Conservation (phyloP, 1,140 invertebrate genomes). For the Pseudomyrmex gracilis region DNA sequence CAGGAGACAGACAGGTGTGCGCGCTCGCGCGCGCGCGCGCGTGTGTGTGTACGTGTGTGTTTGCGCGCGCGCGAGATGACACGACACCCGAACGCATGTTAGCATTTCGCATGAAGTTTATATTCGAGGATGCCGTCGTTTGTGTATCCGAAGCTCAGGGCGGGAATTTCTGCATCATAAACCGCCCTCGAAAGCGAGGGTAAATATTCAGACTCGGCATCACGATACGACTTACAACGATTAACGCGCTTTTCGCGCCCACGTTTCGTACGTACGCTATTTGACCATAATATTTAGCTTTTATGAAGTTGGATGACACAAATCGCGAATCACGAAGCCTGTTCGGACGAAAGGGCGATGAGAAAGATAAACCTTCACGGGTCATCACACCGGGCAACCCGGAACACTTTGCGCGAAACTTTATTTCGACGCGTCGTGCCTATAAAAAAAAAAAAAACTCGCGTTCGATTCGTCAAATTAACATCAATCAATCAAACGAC, state of each 20-base stretch:
- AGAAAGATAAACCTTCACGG: slow-evolving; percentile 18
- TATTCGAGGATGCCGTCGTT: slow-evolving; percentile 32
- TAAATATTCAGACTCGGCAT: slow-evolving; percentile 51
- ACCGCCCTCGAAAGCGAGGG: slow-evolving; percentile 13
- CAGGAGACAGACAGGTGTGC: background rate
- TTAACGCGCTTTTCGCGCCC: slow-evolving; percentile 12
- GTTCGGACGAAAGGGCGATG: slow-evolving; percentile 2
- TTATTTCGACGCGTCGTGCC: slow-evolving; percentile 12
- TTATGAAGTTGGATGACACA: slow-evolving; percentile 24
- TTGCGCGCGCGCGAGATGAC: slow-evolving; percentile 25
- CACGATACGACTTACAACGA: slow-evolving; percentile 59
- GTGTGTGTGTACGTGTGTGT: background rate
- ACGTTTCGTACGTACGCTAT: slow-evolving; percentile 1
- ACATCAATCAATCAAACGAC: background rate
- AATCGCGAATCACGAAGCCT: slow-evolving; percentile 26
- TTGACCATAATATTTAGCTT: slow-evolving; percentile 51
- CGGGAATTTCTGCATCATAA: slow-evolving; percentile 50
- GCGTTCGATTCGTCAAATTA: background rate
- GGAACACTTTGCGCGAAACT: slow-evolving; percentile 15
- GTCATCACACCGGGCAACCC: background rate
- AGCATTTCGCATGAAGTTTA: slow-evolving; percentile 54
- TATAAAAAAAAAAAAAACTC: slow-evolving; percentile 4
- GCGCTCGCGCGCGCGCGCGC: background rate
- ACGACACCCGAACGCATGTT: slow-evolving; percentile 30
- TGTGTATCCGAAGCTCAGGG: slow-evolving; percentile 56